These are phyloP conservation scores for Tadarida brasiliensis DNA, from an alignment of 2,797 vertebrate genomes.

Conservation along the genomic window DNA sequence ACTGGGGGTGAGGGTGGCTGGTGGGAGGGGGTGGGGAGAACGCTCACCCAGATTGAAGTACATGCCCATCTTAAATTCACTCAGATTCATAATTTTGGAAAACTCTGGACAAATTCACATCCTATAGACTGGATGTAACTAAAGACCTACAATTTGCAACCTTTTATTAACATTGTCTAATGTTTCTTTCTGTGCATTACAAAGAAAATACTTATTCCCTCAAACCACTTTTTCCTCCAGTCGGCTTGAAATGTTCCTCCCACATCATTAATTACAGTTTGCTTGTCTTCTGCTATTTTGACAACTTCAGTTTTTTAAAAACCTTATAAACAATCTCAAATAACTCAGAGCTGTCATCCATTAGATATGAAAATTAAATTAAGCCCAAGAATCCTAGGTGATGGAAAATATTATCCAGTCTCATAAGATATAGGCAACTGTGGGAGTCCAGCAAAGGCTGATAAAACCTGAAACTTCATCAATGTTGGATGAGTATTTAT, in stretches of 20 bases:
- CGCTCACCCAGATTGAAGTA: not conserved
- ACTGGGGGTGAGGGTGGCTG: not conserved
- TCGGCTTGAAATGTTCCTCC: not conserved
- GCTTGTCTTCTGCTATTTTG: conserved; percentile 69
- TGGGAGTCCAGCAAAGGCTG: conserved; percentile 23
- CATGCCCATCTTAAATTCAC: not conserved
- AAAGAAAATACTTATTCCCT: conserved; percentile 39
- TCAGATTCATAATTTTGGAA: conserved; percentile 3
- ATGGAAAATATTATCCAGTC: conserved; percentile 80
- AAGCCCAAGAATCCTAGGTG: conserved; percentile 70
- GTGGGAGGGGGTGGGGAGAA: not conserved
- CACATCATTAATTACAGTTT: conserved; percentile 71
- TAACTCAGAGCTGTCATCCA: conserved; percentile 67
- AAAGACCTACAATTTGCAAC: not conserved
- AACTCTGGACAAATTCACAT: not conserved
- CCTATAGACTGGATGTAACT: not conserved
- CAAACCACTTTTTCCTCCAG: not conserved
- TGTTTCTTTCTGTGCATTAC: conserved; percentile 47
- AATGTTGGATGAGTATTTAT: conserved; percentile 56
- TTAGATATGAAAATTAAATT: conserved; percentile 79
- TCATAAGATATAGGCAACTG: conserved; percentile 46
- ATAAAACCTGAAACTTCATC: conserved; percentile 69
- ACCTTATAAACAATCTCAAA: conserved; percentile 74
- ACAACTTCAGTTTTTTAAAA: conserved; percentile 74
- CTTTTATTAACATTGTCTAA: not conserved